phyloP scores from a whole-genome alignment of 1,140 invertebrate genomes.

The Drosophila pruinosa region DNA sequence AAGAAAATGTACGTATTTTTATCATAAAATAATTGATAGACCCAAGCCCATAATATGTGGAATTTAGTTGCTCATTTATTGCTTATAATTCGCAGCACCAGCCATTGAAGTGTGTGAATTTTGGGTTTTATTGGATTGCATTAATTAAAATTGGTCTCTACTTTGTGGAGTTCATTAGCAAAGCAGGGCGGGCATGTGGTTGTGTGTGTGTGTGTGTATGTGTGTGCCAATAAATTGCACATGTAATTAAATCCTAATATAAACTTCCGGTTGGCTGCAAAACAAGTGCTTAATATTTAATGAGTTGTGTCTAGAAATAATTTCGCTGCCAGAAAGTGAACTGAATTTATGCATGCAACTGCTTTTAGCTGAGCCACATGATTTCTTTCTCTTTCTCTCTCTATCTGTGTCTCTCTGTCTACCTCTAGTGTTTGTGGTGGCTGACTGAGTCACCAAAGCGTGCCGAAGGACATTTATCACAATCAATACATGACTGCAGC shows the following conservation, averaged over 20 bases:
- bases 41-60: too few species aligned
- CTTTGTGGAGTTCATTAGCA: constrained; percentile 52
- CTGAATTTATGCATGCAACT: constrained; percentile 32
- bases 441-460: constrained; percentile 38
- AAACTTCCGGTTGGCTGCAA: constrained; percentile 59
- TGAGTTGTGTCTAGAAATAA: constrained; percentile 55
- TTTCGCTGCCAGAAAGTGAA: constrained; percentile 26
- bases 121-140: constrained; percentile 60
- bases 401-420: not conserved
- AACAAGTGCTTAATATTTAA: constrained; percentile 72
- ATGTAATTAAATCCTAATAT: constrained; percentile 73
- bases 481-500: constrained; percentile 62
- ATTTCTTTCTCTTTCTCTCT: constrained; percentile 5
- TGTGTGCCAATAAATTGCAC: constrained; percentile 41
- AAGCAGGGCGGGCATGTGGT: constrained; percentile 29
- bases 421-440: constrained; percentile 3
- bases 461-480: constrained; percentile 70
- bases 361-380: constrained; percentile 13
- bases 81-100: constrained; percentile 47
- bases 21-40: too few species aligned
- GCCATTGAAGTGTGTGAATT: constrained; percentile 16
- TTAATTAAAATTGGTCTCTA: constrained; percentile 70
- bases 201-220: constrained; percentile 12
- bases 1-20: too few species aligned
- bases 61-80: constrained; percentile 47